Conservation (phyloP, 2,797 vertebrate genomes). For the Phoxinus dragarum region DNA sequence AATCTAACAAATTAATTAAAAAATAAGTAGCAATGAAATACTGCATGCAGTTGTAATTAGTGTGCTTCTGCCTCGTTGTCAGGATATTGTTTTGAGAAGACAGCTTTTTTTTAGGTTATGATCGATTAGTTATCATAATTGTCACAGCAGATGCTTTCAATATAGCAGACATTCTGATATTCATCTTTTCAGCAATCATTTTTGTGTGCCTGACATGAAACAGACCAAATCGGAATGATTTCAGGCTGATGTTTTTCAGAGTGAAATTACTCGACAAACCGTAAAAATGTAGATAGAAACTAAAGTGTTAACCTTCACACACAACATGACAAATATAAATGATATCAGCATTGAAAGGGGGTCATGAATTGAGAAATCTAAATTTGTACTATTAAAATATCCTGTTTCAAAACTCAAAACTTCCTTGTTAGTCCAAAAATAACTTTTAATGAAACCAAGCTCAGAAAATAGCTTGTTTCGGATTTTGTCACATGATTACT, state of each 20-base stretch:
- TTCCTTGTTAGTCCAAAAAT: background rate
- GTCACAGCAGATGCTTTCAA: constrained; percentile 7
- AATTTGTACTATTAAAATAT: background rate
- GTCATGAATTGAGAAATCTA: background rate
- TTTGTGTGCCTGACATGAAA: background rate
- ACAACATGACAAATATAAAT: background rate
- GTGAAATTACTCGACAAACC: background rate
- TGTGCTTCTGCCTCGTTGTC: background rate
- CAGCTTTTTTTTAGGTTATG: background rate
- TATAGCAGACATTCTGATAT: background rate
- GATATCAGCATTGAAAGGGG: no score
- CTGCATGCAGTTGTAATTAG: background rate
- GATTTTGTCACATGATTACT: background rate
- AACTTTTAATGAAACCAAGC: background rate
- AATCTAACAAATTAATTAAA: background rate
- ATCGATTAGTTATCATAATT: constrained; percentile 29
- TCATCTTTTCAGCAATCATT: background rate
- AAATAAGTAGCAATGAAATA: background rate
- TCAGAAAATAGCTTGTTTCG: no score
- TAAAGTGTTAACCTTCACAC: background rate
- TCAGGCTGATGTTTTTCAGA: background rate
- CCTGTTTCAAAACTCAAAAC: background rate
- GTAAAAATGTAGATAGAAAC: background rate
- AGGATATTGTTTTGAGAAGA: constrained; percentile 7
- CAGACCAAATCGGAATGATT: constrained; percentile 5